Conservation (phyloP, 2,797 vertebrate genomes). For the Rachycentron canadum region DNA sequence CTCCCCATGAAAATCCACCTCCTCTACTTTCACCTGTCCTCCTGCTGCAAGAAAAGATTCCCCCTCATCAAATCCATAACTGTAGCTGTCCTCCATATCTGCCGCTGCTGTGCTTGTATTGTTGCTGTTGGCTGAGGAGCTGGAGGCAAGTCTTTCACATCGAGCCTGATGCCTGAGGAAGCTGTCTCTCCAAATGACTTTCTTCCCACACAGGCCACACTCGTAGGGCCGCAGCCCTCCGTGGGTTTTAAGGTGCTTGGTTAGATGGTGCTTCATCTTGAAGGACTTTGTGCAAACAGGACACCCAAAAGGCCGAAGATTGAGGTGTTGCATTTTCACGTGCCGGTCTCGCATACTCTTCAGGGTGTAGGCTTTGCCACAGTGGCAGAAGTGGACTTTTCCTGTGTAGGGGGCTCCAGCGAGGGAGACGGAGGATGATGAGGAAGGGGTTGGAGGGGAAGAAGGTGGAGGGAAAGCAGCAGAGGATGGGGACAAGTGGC, state of each 20-base stretch:
- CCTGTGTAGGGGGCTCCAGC: slow-evolving; percentile 80
- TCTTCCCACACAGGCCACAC: slow-evolving; percentile 92
- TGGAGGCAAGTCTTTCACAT: slow-evolving; percentile 86
- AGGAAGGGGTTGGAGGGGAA: slow-evolving; percentile 81
- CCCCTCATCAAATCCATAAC: slow-evolving; percentile 74
- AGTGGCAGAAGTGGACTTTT: slow-evolving; percentile 95
- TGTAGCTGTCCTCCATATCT: slow-evolving; percentile 54
- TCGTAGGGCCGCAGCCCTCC: slow-evolving; percentile 93
- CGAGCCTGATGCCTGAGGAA: slow-evolving; percentile 93
- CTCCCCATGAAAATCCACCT: slow-evolving; percentile 78
- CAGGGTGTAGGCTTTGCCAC: slow-evolving; percentile 94
- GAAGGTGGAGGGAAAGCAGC: slow-evolving; percentile 66
- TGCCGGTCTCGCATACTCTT: slow-evolving; percentile 96
- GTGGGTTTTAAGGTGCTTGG: slow-evolving; percentile 96
- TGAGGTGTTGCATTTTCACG: slow-evolving; percentile 98
- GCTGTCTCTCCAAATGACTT: slow-evolving; percentile 96
- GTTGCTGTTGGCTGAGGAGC: slow-evolving; percentile 37
- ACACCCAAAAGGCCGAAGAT: slow-evolving; percentile 93
- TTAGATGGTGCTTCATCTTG: slow-evolving; percentile 98
- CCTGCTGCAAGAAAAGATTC: slow-evolving; percentile 69
- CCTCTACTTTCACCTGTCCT: slow-evolving; percentile 84
- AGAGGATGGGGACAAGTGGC: slow-evolving; percentile 74
- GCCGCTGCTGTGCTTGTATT: slow-evolving; percentile 8
- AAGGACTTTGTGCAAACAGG: slow-evolving; percentile 94
- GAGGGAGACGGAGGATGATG: slow-evolving; percentile 80